Conservation (phyloP, 2,113 vertebrate genomes). For the Salvelinus sp. region DNA sequence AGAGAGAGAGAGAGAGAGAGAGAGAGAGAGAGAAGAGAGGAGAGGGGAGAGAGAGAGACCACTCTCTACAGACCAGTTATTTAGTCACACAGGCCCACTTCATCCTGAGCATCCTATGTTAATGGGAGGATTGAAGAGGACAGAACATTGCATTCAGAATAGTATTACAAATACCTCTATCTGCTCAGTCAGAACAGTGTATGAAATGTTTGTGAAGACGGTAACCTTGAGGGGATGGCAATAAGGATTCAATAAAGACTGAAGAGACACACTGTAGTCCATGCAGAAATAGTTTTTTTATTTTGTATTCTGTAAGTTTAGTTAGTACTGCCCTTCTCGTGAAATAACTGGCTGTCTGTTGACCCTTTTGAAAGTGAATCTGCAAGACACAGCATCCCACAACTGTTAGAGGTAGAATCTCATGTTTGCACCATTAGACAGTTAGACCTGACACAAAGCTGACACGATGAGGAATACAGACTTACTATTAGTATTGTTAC, state of each 20-base stretch:
- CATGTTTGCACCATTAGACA: no score
- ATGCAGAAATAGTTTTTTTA: not conserved
- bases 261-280: no score
- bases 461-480: no score
- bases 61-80: not conserved
- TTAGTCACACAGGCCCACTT: not conserved
- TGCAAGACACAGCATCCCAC: not conserved
- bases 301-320: not conserved
- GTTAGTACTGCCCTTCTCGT: not conserved
- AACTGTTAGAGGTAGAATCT: conserved; percentile 8
- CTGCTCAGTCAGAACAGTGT: not conserved
- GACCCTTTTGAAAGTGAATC: not conserved
- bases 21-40: no score
- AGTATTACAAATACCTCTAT: not conserved
- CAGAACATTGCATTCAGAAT: not conserved
- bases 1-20: no score
- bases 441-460: no score
- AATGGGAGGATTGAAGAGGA: not conserved
- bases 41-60: no score
- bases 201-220: no score
- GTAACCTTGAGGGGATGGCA: no score
- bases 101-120: not conserved
- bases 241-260: no score
- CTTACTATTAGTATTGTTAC: no score
- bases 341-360: not conserved